Conservation (phyloP, 2,797 vertebrate genomes). For the Tachyglossus aculeatus region DNA sequence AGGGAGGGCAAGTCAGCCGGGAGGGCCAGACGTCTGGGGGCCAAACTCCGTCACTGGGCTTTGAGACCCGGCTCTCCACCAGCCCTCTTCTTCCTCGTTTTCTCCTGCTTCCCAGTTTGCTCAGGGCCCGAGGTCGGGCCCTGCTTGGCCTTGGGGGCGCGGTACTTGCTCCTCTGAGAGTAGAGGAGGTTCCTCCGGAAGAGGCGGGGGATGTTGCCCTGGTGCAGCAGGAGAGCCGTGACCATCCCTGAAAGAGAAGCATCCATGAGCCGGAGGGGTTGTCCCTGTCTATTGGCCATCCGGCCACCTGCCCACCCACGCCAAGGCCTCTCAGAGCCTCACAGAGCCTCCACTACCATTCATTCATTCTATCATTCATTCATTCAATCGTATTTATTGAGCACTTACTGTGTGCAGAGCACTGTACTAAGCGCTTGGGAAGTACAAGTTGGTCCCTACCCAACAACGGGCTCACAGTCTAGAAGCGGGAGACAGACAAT, state of each 20-base stretch:
- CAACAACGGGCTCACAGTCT: no score
- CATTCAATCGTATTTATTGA: no score
- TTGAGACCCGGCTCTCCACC: background rate
- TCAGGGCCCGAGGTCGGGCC: rapidly evolving
- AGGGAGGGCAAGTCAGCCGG: background rate
- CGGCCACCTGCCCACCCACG: rapidly evolving
- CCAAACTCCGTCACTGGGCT: rapidly evolving
- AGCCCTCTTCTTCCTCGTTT: constrained; percentile 5
- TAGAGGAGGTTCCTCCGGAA: constrained; percentile 89
- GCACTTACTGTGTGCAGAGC: no score
- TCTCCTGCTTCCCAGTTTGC: rapidly evolving
- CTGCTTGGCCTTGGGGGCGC: constrained; percentile 74
- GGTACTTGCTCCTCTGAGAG: constrained; percentile 82
- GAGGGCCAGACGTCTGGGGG: background rate
- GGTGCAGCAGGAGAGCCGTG: constrained; percentile 81
- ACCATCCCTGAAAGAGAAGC: constrained; percentile 80
- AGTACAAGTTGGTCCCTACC: no score
- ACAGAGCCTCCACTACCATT: no score
- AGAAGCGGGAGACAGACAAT: no score
- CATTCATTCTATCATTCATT: no score
- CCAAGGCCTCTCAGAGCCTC: background rate
- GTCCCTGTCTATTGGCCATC: background rate
- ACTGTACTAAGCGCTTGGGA: no score
- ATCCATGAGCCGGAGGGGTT: no score
- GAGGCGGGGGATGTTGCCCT: constrained; percentile 85